phyloP scores from a whole-genome alignment of 2,888 invertebrate genomes.

The Alloscopus bannaensis region DNA sequence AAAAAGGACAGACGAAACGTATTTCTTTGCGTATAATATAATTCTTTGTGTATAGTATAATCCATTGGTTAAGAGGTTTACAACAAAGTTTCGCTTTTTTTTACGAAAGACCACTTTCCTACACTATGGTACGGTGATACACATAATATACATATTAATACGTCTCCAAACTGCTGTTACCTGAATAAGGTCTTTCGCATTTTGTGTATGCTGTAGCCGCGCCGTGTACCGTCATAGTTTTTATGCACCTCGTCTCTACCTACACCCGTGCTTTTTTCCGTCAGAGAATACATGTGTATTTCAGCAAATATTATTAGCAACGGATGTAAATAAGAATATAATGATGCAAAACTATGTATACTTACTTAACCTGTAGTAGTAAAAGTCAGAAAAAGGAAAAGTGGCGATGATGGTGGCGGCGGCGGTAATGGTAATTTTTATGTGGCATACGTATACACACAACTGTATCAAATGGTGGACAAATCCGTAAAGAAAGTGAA shows the following conservation, averaged over 20 bases:
- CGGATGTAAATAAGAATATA: constrained; percentile 24
- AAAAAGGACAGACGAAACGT: not conserved
- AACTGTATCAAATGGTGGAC: no score
- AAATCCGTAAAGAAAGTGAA: constrained; percentile 24
- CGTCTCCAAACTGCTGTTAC: not conserved
- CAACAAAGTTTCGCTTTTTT: no score
- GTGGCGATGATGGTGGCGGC: constrained; percentile 1
- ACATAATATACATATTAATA: not conserved
- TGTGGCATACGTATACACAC: constrained; percentile 7
- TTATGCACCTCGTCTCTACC: not conserved
- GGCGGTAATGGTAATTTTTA: constrained; percentile 9
- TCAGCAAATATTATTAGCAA: not conserved
- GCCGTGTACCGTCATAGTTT: not conserved
- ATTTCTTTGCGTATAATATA: no score
- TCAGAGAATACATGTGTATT: constrained; percentile 8
- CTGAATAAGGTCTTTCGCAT: constrained; percentile 18
- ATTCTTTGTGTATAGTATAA: not conserved
- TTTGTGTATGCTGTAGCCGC: not conserved
- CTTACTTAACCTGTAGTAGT: constrained; percentile 10
- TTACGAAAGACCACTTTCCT: constrained; percentile 13
- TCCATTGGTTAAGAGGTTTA: constrained; percentile 11
- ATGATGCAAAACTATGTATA: constrained; percentile 17
- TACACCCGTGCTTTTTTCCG: not conserved
- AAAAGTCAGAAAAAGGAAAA: not conserved
- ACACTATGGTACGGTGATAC: constrained; percentile 9